A percentile compares a stretch with the other conserved stretches of the same genome.
Evolutionary conservation across 2,797 vertebrate genomes (phyloP).

Genomic region (Falco berigora): DNA sequence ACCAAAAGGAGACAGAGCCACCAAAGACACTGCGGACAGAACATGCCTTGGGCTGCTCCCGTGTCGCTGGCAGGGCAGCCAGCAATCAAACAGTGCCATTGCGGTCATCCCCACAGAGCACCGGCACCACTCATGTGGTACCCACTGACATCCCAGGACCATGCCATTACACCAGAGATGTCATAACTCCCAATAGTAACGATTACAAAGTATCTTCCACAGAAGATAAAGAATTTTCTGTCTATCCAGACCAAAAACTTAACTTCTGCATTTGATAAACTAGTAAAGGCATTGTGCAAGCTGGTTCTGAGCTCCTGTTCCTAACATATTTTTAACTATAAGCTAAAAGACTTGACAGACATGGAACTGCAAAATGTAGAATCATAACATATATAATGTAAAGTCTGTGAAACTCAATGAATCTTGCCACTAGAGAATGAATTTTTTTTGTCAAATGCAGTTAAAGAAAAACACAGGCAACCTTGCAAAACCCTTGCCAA

Average conservation of each 20-base stretch:
- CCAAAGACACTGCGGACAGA: not conserved
- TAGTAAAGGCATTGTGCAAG: not conserved
- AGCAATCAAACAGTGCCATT: fast-evolving
- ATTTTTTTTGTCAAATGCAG: fast-evolving
- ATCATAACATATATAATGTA: not conserved
- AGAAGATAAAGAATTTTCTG: not conserved
- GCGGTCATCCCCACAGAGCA: fast-evolving
- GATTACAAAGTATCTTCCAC: not conserved
- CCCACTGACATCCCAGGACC: not conserved
- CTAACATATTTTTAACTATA: not conserved
- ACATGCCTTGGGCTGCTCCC: fast-evolving
- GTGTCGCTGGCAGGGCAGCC: not conserved
- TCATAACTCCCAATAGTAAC: not conserved
- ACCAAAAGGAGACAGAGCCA: not conserved
- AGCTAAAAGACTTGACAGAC: not conserved
- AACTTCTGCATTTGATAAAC: not conserved
- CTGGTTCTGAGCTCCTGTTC: not conserved
- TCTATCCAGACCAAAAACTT: not conserved
- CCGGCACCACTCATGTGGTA: fast-evolving
- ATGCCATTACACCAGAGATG: not conserved
- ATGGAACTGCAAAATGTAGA: not conserved
- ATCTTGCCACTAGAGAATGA: not conserved
- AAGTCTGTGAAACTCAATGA: not conserved
- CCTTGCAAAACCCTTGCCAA: not conserved
- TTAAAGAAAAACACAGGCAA: not conserved